Evolutionary conservation across 2,888 invertebrate species (phyloP), one percentile per base, ranked within the genome.

Genomic region (Melieria crassipennis): DNA sequence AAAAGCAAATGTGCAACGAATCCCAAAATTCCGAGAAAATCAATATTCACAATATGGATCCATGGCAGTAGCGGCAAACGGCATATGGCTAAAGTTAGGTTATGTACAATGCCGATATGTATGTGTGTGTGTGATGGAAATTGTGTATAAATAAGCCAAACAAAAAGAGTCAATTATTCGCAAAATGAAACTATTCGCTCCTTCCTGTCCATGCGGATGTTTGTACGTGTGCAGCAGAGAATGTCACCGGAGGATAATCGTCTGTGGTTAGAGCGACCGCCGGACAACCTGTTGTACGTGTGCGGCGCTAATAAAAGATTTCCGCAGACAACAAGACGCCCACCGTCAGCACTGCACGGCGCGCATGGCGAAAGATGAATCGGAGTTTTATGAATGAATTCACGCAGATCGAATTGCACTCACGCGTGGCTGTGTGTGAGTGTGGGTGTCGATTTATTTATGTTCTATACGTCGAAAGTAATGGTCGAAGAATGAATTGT

Each of bases 221-320:
- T 16, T 58, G 50, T 16, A 64, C 7, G 42, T 13, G 50, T 11
- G 43, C 10, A 30, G 30, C 4, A 11, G 52, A 52, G 43, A 57
- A 30, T 65, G 52, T 50, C 56, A 65, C 69, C 64, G 77, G 79
- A 82, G 30, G 83, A 79, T 79, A 83, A 81, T 79, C 79, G 77
- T 77, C 78, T 82, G 82, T 67, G 80, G 81, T 77, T 76, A 75
- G 70, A 55, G 30, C 30, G 3, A 30, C 30, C 55, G 58, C 60
- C 75, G 75, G 75, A 63, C 81, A 78, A 83, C 83, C 82, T 83
- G 81, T 81, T 80, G 78, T 70, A 77, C 75, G 72, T 75, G 74
- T 75, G 69, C 61, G 71, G 71, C 63, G 69, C 74, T 65, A 76
- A 73, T 70, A 70, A 70, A 62, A 10, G 60, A 57, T 46, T 70